These are phyloP conservation scores for Antedon mediterranea DNA, from an alignment of 53 echinoderm and acorn worm genomes.

Conservation along the genomic window DNA sequence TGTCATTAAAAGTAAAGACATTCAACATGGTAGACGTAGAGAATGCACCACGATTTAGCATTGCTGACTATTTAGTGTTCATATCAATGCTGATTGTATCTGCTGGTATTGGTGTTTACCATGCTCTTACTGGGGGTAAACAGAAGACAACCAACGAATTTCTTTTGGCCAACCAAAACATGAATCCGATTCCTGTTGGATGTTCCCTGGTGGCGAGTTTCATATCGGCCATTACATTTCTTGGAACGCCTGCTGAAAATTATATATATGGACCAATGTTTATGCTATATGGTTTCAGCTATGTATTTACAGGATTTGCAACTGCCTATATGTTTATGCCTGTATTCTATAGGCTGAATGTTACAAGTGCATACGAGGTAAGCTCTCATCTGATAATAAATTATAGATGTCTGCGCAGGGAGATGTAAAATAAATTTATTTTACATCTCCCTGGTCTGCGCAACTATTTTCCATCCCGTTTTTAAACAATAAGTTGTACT, in stretches of 20 bases:
- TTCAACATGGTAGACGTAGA: no score
- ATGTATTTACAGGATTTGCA: conserved; percentile 15
- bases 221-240: conserved; percentile 30
- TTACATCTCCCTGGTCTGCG: no score
- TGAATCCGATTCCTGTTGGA: conserved; percentile 17
- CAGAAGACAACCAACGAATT: conserved; percentile 24
- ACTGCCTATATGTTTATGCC: conserved; percentile 27
- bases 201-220: conserved; percentile 24
- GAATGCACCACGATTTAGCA: no score
- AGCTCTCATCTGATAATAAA: no score
- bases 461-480: no score
- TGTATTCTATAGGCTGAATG: conserved; percentile 27
- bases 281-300: conserved; percentile 24
- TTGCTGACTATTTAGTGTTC: conserved; percentile 19
- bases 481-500: no score
- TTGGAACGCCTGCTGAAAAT: conserved; percentile 31
- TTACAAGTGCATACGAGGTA: conserved; percentile 56
- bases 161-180: conserved; percentile 20
- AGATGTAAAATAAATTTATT: no score
- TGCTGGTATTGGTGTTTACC: conserved; percentile 14
- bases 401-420: no score
- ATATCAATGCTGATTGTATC: conserved; percentile 1
- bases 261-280: conserved; percentile 30
- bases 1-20: no score
- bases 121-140: conserved; percentile 20